Percentiles rank a stretch among this genome's conserved stretches.
Conservation (phyloP, 2,888 invertebrate species). For the Gymnoscelis rufifasciata region DNA sequence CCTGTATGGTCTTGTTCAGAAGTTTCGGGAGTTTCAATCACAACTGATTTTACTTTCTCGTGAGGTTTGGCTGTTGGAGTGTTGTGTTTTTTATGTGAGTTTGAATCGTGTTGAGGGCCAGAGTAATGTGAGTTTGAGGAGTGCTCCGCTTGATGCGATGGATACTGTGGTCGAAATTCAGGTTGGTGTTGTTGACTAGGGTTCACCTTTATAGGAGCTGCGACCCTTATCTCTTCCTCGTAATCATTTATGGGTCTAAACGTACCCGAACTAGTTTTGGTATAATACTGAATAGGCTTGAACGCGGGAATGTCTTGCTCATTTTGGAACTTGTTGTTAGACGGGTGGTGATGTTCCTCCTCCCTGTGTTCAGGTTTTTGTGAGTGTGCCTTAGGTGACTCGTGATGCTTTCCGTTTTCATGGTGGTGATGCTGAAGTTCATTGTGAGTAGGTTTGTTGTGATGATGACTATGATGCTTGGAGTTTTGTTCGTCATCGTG, state of each 20-base stretch:
- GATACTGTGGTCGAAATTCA: slow-evolving; percentile 26
- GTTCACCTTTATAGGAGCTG: slow-evolving; percentile 50
- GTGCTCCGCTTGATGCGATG: slow-evolving; percentile 26
- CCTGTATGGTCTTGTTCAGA: slow-evolving; percentile 52
- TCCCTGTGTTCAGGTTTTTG: slow-evolving; percentile 29
- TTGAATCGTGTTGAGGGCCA: slow-evolving; percentile 7
- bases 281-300: slow-evolving; percentile 24
- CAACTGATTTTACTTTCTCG: slow-evolving; percentile 60
- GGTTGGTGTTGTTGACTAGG: slow-evolving; percentile 44
- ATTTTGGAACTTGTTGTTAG: slow-evolving; percentile 21
- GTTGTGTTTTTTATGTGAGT: slow-evolving; percentile 28
- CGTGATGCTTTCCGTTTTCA: slow-evolving; percentile 15
- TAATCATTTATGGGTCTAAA: slow-evolving; percentile 49
- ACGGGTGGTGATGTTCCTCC: slow-evolving; percentile 24
- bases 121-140: slow-evolving; percentile 16
- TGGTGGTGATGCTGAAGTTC: slow-evolving; percentile 9
- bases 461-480: slow-evolving; percentile 6
- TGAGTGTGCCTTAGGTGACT: slow-evolving; percentile 20
- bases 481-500: slow-evolving; percentile 17
- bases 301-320: slow-evolving; percentile 19
- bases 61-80: slow-evolving; percentile 40
- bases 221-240: slow-evolving; percentile 52
- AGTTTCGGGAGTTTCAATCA: slow-evolving; percentile 55
- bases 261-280: slow-evolving; percentile 22
- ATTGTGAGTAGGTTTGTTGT: slow-evolving; percentile 19